These are phyloP conservation scores for Himantopus leucocephalus DNA, from an alignment of 2,113 vertebrate species.

Conservation along the genomic window DNA sequence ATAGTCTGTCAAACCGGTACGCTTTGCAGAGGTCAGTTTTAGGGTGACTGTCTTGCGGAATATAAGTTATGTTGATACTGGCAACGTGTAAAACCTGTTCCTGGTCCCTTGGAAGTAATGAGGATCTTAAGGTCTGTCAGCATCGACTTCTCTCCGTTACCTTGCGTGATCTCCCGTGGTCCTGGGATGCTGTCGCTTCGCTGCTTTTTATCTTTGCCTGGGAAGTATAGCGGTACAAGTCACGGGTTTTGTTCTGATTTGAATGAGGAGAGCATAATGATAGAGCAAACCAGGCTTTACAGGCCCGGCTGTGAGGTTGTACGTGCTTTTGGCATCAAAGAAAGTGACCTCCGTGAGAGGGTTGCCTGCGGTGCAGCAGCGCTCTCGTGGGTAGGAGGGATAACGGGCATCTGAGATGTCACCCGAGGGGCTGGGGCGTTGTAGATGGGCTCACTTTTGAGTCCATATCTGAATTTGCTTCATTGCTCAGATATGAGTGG, in stretches of 20 bases:
- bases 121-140: background rate
- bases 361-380: background rate
- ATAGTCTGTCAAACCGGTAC: background rate
- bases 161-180: fast-evolving
- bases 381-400: fast-evolving
- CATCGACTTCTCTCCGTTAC: fast-evolving
- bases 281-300: background rate
- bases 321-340: background rate
- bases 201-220: fast-evolving
- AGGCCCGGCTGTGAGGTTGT: background rate
- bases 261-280: fast-evolving
- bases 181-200: fast-evolving
- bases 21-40: background rate
- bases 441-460: background rate
- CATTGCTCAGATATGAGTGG: fast-evolving
- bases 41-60: background rate
- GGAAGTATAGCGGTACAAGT: fast-evolving
- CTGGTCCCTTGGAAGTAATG: background rate
- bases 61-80: fast-evolving
- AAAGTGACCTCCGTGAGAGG: fast-evolving
- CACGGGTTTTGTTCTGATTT: fast-evolving
- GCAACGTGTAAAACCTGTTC: background rate
- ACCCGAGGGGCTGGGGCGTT: background rate
- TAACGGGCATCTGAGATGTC: background rate
- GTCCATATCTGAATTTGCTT: fast-evolving